Conservation (phyloP, 2,113 vertebrate genomes). For the Galbula dea region DNA sequence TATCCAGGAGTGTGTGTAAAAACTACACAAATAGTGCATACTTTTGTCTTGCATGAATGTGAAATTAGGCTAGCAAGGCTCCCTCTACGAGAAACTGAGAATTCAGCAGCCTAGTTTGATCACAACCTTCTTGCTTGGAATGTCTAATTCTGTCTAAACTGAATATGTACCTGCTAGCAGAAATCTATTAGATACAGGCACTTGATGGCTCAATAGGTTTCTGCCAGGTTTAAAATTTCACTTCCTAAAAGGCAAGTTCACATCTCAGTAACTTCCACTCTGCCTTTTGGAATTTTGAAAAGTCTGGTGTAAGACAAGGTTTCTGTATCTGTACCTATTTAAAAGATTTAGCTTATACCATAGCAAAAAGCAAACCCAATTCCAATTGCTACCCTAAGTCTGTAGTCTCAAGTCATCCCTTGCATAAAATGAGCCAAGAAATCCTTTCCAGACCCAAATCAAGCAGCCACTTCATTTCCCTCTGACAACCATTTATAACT, state of each 20-base stretch:
- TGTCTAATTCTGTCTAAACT: neutral
- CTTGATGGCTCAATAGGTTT: neutral
- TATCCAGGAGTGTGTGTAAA: neutral
- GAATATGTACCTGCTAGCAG: neutral
- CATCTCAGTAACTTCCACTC: neutral
- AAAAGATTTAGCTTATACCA: neutral
- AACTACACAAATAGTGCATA: neutral
- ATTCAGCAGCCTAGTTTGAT: neutral
- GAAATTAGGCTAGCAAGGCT: neutral
- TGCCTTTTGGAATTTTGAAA: neutral
- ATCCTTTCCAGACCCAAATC: neutral
- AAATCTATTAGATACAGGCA: neutral
- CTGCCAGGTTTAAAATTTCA: neutral
- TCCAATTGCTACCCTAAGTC: neutral
- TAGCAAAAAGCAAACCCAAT: neutral
- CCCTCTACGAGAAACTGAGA: neutral
- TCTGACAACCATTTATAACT: neutral
- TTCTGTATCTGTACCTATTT: neutral
- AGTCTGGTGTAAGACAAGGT: neutral
- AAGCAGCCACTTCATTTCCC: neutral
- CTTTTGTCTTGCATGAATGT: neutral
- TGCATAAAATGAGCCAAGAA: neutral
- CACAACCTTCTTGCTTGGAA: neutral
- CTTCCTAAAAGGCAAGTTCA: neutral
- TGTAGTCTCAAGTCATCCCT: neutral